Evolutionary conservation across 2,888 invertebrate species (phyloP), one percentile per base, ranked within the genome.

Genomic region (Lottia gigantea): DNA sequence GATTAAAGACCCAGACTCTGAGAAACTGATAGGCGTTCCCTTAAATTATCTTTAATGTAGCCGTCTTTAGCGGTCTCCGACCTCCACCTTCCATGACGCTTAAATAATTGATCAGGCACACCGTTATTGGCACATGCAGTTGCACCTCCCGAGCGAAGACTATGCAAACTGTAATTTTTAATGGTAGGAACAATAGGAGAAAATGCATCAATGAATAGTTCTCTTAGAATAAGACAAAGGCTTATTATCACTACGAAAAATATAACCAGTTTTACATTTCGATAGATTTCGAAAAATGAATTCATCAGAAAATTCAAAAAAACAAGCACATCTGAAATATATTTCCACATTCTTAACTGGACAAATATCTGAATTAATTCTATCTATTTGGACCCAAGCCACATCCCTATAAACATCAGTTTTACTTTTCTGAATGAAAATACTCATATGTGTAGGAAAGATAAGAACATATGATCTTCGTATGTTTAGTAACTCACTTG

Each of bases 391-490:
- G 8, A 69, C 31, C 71, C 69, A 74, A 7, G 47, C 26, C 2
- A 71, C 71, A 31, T 71, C 68, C 46, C 73, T 68, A 61, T 73
- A 73, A 12, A 64, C 45, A 62, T 71, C 71, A 6, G 73, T 73
- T n/a, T 73, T 73, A 49, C 49, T 49, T n/a, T 49, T 40, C 12
- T 49, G 49, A n/a, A 49, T 49, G 15, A 49, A 49, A 49, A 49
- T 49, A 49, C 49, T 49, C 49, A 49, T 49, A 31, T 31, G 49
- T 15, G 49, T 49, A 16, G 49, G 8, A 23, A 55, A 47, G 66
- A 74, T 68, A 0, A 26, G 14, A 1, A 68, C 15, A 67, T 74
- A 71, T 14, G 63, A 71, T 25, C 25, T 6, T 23, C 46, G 31
- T 25, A 73, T 68, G 46, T 55, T 66, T 23, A 72, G 47, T 12